A percentile compares a stretch with the other conserved stretches of the same genome.
Conservation (phyloP, 2,797 vertebrate species). For the Hozukius guyotensis region DNA sequence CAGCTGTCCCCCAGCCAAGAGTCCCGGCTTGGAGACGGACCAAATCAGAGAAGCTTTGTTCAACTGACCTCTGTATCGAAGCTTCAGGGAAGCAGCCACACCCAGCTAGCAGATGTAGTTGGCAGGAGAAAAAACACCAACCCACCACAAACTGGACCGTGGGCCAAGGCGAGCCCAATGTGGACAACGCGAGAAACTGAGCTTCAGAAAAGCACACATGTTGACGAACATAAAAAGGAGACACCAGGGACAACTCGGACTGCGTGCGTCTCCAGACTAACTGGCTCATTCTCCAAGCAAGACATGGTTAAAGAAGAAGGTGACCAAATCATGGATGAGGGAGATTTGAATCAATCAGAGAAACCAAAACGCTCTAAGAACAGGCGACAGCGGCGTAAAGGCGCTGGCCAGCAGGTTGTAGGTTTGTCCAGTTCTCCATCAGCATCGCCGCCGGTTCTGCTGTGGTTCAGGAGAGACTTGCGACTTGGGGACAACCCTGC, state of each 20-base stretch:
- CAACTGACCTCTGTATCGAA: not conserved
- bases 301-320: not conserved
- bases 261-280: not conserved
- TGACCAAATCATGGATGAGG: not conserved
- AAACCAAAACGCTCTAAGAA: slow-evolving; percentile 64
- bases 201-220: not conserved
- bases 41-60: not conserved
- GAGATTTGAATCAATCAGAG: slow-evolving; percentile 28
- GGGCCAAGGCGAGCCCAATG: not conserved
- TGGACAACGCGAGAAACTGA: not conserved
- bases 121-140: not conserved
- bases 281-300: slow-evolving; percentile 5
- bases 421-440: slow-evolving; percentile 57
- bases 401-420: slow-evolving; percentile 52
- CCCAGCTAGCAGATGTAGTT: not conserved
- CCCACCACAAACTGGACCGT: not conserved
- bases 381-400: slow-evolving; percentile 64
- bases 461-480: slow-evolving; percentile 82
- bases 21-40: not conserved
- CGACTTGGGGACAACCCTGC: slow-evolving; percentile 82
- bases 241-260: not conserved
- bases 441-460: slow-evolving; percentile 58
- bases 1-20: slow-evolving; percentile 11
- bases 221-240: not conserved
- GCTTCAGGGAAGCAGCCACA: slow-evolving; percentile 10